phyloP scores from a whole-genome alignment of 2,113 vertebrate genomes.

The Pomatorhinus ruficollis region DNA sequence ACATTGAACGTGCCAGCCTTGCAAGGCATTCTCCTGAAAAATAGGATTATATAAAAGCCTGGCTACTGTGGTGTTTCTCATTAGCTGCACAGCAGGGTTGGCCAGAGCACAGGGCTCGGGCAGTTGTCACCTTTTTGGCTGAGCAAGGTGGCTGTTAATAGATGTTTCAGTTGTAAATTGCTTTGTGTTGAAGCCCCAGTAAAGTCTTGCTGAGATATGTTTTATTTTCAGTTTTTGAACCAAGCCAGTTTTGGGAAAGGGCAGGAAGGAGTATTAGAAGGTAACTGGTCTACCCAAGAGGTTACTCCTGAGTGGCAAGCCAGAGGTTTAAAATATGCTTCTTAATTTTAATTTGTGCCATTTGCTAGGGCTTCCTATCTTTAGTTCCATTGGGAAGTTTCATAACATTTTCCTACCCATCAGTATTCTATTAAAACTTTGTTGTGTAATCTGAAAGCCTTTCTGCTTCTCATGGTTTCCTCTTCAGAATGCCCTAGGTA shows the following conservation, averaged over 20 bases:
- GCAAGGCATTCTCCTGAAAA: constrained; percentile 5
- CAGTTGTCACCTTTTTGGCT: constrained; percentile 19
- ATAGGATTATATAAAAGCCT: background rate
- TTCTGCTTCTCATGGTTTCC: constrained; percentile 40
- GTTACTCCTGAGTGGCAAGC: background rate
- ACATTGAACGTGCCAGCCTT: background rate
- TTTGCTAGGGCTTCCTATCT: background rate
- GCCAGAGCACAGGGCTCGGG: rapidly evolving
- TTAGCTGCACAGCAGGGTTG: background rate
- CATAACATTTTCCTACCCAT: constrained; percentile 39
- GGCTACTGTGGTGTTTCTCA: background rate
- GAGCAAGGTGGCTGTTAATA: background rate
- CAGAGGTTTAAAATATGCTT: background rate
- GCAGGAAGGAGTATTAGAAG: background rate
- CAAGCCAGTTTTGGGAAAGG: background rate
- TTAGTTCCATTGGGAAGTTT: background rate
- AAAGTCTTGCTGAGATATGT: background rate
- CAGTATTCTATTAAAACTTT: constrained; percentile 7
- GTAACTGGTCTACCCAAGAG: background rate
- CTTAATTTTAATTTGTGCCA: background rate
- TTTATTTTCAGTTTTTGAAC: background rate
- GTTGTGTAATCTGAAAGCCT: constrained; percentile 42
- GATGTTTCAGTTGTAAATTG: background rate
- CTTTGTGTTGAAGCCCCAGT: background rate
- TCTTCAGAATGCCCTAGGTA: constrained; percentile 41